Evolutionary conservation across 1,140 invertebrate genomes (phyloP).

Genomic region (Drepana arcuata): DNA sequence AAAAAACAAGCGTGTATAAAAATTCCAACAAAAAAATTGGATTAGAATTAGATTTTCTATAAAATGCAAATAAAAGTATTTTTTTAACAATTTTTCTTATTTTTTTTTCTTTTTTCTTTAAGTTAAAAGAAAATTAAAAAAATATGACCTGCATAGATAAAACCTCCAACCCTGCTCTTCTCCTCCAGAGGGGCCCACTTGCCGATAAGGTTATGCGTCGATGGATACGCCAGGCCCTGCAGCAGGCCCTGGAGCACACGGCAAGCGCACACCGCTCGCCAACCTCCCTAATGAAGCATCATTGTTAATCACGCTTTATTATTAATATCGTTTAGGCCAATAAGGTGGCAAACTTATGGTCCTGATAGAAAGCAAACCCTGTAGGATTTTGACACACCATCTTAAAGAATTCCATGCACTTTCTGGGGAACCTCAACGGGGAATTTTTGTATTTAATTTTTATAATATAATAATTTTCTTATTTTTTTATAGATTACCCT

Average conservation of each 20-base stretch:
- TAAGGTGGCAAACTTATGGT: neutral
- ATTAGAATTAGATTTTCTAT: neutral
- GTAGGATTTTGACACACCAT: neutral
- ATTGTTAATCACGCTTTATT: neutral
- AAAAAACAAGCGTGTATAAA: neutral
- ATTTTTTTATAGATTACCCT: too few relatives aligned
- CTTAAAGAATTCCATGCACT: neutral
- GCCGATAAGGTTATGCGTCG: conserved; percentile 80
- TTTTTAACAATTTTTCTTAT: neutral
- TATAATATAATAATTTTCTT: too few relatives aligned
- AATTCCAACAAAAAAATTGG: neutral
- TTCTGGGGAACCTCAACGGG: too few relatives aligned
- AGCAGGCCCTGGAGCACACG: conserved; percentile 81
- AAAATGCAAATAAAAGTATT: neutral
- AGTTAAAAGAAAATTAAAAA: neutral
- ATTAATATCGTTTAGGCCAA: neutral
- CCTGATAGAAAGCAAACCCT: neutral
- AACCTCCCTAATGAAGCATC: conserved; percentile 25
- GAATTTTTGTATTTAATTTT: too few relatives aligned
- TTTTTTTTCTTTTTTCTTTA: neutral
- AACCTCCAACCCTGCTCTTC: conserved; percentile 62
- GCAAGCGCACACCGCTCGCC: conserved; percentile 63
- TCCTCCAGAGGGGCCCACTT: conserved; percentile 77
- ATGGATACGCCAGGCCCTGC: conserved; percentile 81
- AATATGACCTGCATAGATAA: conserved; percentile 36